Conservation (phyloP, 2,888 invertebrate species). For the Sinelater perroti region DNA sequence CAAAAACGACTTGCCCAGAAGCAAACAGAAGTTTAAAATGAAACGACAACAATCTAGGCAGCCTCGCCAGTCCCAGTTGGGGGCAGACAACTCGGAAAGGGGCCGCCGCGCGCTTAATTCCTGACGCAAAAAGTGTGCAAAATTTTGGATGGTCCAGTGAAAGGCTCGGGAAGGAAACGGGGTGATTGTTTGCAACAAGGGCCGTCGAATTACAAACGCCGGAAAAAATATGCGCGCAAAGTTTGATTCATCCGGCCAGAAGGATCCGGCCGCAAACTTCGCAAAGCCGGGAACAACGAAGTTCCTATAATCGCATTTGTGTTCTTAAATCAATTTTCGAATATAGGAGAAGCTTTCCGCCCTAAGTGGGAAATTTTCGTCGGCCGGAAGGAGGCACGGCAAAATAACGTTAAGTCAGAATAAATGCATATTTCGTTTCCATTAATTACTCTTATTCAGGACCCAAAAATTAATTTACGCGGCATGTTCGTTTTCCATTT, state of each 20-base stretch:
- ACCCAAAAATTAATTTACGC: constrained; percentile 3
- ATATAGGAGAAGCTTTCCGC: neutral
- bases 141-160: constrained; percentile 10
- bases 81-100: constrained; percentile 8
- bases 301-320: constrained; percentile 4
- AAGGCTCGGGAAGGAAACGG: neutral
- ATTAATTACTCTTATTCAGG: constrained; percentile 12
- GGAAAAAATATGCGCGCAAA: neutral
- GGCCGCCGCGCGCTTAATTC: neutral
- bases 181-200: neutral
- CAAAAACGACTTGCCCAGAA: too few relatives aligned
- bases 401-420: constrained; percentile 1
- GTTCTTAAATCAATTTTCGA: constrained; percentile 14
- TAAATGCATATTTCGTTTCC: constrained; percentile 11
- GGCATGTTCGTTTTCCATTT: neutral
- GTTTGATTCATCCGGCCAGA: neutral
- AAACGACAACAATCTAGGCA: constrained; percentile 27
- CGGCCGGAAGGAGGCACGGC: neutral
- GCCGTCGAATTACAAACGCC: neutral
- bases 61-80: constrained; percentile 7
- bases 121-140: neutral
- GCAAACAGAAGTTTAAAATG: constrained; percentile 24
- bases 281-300: neutral
- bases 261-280: neutral
- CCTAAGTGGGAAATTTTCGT: neutral